Conservation (phyloP, 2,888 invertebrate genomes). For the Eristalinus sepulchralis region DNA sequence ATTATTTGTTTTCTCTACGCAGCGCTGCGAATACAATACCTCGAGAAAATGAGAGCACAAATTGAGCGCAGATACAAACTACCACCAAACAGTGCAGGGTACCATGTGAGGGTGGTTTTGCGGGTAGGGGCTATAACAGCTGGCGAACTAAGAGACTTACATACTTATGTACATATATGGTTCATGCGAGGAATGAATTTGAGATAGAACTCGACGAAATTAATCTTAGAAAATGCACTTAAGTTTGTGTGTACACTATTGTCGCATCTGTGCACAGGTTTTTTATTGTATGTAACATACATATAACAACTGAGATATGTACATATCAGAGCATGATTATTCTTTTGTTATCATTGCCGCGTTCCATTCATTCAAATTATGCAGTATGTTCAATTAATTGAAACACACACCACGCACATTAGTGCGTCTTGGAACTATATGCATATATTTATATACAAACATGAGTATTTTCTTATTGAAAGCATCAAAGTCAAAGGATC, state of each 20-base stretch:
- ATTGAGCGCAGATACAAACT: conserved; percentile 27
- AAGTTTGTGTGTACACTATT: neutral
- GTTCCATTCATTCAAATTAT: neutral
- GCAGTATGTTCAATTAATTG: neutral
- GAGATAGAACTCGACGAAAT: neutral
- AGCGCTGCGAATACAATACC: conserved; percentile 45
- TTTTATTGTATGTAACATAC: neutral
- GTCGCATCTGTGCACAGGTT: neutral
- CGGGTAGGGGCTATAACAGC: neutral
- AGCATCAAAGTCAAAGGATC: neutral
- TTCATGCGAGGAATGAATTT: neutral
- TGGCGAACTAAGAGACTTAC: neutral
- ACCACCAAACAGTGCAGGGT: conserved; percentile 11
- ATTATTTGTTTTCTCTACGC: conserved; percentile 42
- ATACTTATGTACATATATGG: neutral
- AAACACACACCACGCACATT: neutral
- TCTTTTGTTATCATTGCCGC: neutral
- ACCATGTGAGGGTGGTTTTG: neutral
- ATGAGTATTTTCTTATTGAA: too few relatives aligned
- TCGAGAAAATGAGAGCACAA: conserved; percentile 33
- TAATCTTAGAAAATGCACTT: neutral
- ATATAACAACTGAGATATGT: neutral
- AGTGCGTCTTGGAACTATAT: neutral
- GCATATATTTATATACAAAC: neutral
- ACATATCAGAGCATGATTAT: neutral